These are phyloP conservation scores for Crotalus viridis DNA, from an alignment of 2,113 vertebrate species.

Conservation along the genomic window DNA sequence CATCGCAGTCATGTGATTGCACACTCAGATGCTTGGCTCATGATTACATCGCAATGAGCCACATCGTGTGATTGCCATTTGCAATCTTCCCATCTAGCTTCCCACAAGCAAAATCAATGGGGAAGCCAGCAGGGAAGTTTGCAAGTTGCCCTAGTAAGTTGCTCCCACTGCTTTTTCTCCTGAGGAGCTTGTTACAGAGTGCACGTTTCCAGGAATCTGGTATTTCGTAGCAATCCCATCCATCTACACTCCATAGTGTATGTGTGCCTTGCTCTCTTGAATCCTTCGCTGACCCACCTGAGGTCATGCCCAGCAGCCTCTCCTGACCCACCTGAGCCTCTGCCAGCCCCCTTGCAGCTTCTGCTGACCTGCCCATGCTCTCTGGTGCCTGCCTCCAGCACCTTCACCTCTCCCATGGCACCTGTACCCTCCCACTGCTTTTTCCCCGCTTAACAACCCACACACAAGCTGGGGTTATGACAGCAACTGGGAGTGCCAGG, in stretches of 20 bases:
- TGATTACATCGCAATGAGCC: background rate
- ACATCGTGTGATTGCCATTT: background rate
- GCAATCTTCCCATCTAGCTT: background rate
- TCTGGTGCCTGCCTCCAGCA: background rate
- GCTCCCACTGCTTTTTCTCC: background rate
- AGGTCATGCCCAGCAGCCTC: background rate
- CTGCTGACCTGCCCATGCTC: background rate
- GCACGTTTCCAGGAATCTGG: background rate
- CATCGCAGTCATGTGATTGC: background rate
- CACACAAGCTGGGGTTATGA: background rate
- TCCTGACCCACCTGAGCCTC: background rate
- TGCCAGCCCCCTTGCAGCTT: background rate
- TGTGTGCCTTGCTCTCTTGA: background rate
- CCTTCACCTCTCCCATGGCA: background rate
- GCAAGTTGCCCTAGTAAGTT: background rate
- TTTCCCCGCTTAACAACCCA: background rate
- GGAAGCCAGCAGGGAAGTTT: background rate
- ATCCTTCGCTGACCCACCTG: background rate
- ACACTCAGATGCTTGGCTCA: background rate
- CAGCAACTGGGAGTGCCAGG: background rate
- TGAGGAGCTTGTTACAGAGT: background rate
- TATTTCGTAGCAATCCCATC: background rate
- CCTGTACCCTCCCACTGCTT: background rate
- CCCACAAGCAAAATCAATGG: background rate
- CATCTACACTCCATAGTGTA: background rate